A percentile compares a stretch with the other conserved stretches of the same genome.
Evolutionary conservation across 2,888 invertebrate genomes (phyloP).

Genomic region (Acanthopleura granulata): DNA sequence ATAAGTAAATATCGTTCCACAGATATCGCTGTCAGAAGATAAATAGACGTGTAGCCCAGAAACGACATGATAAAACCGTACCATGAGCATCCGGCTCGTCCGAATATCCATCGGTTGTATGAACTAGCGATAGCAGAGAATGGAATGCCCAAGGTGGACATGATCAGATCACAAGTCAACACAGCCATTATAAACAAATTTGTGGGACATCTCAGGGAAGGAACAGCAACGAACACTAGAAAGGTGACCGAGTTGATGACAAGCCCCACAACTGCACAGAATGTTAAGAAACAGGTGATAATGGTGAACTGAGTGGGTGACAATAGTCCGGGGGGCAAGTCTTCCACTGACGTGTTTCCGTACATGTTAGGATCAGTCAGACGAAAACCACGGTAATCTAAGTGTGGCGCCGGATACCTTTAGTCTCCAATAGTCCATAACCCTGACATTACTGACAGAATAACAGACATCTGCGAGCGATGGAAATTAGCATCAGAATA

Average conservation of each 20-base stretch:
- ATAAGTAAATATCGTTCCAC: conserved; percentile 58
- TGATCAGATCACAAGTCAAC: neutral
- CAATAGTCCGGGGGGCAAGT: neutral
- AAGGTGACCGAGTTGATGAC: neutral
- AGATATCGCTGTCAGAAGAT: conserved; percentile 53
- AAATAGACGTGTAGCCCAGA: conserved; percentile 50
- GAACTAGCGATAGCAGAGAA: conserved; percentile 36
- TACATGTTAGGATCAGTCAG: no score
- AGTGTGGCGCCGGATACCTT: no score
- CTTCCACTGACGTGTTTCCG: no score
- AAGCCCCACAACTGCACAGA: neutral
- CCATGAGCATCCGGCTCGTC: conserved; percentile 40
- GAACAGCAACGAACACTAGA: neutral
- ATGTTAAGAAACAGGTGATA: neutral
- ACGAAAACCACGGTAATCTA: no score
- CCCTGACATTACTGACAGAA: no score
- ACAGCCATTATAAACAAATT: conserved; percentile 4
- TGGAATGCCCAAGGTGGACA: neutral
- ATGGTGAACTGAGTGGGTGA: neutral
- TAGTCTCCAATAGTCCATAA: no score
- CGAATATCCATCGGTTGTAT: conserved; percentile 38
- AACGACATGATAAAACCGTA: conserved; percentile 56
- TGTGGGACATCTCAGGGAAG: neutral
- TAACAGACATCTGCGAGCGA: no score
- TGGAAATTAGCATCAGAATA: no score